Evolutionary conservation across 1,140 invertebrate genomes (phyloP).

Genomic region (Uloborus diversus): DNA sequence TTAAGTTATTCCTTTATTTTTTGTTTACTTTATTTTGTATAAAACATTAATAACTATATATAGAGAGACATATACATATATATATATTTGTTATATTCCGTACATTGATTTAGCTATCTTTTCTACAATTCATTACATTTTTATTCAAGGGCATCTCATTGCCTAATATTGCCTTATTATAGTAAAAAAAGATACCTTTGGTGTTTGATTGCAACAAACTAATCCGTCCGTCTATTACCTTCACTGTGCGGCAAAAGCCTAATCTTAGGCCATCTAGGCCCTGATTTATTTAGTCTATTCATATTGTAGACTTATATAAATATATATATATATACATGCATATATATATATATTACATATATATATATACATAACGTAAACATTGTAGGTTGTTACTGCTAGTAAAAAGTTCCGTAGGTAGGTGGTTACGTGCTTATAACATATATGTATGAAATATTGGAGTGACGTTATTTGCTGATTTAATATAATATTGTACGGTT

Average conservation of each 20-base stretch:
- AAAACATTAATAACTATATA: not conserved
- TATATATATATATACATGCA: slow-evolving; percentile 25
- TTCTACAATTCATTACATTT: slow-evolving; percentile 49
- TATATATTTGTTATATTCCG: slow-evolving; percentile 51
- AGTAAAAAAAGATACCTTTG: slow-evolving; percentile 37
- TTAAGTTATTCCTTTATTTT: not conserved
- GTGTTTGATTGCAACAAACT: slow-evolving; percentile 43
- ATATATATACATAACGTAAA: slow-evolving; percentile 47
- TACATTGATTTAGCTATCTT: slow-evolving; percentile 50
- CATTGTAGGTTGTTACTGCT: slow-evolving; percentile 49
- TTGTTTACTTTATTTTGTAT: slow-evolving; percentile 1
- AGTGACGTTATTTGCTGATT: slow-evolving; percentile 9
- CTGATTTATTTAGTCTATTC: slow-evolving; percentile 45
- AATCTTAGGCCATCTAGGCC: slow-evolving; percentile 22
- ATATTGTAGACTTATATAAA: slow-evolving; percentile 53
- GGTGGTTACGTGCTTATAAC: slow-evolving; percentile 43
- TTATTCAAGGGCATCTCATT: slow-evolving; percentile 21
- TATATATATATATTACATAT: too few species aligned
- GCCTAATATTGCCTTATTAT: slow-evolving; percentile 49
- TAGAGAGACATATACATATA: slow-evolving; percentile 44
- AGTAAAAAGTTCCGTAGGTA: slow-evolving; percentile 45
- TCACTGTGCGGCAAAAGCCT: slow-evolving; percentile 21
- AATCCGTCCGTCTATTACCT: slow-evolving; percentile 46
- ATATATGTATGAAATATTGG: slow-evolving; percentile 15
- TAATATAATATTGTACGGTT: slow-evolving; percentile 39